Evolutionary conservation across 2,888 invertebrate genomes (phyloP).

Genomic region (Trilocha varians): DNA sequence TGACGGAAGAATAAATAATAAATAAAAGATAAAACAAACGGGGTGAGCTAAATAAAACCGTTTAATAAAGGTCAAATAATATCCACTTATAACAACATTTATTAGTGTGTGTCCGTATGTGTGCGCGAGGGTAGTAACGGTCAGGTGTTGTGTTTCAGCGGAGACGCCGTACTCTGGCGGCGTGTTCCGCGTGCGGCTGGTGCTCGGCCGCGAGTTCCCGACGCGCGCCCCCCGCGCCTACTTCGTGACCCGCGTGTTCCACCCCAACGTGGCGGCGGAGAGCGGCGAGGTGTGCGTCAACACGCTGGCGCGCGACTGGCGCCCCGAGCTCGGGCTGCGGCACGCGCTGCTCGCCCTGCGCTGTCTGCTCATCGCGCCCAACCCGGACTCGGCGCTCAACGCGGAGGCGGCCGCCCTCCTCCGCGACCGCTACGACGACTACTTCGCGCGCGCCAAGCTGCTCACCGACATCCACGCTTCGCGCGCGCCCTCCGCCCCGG

Average conservation of each 20-base stretch:
- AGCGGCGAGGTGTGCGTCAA: conserved; percentile 96
- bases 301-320: conserved; percentile 97
- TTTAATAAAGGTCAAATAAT: too few relatives aligned
- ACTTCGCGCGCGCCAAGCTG: conserved; percentile 75
- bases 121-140: background rate
- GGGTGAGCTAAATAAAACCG: too few relatives aligned
- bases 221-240: conserved; percentile 92
- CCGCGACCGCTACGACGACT: conserved; percentile 93
- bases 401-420: conserved; percentile 96
- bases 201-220: conserved; percentile 94
- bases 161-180: conserved; percentile 95
- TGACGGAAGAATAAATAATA: too few relatives aligned
- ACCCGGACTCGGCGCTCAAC: conserved; percentile 97
- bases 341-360: conserved; percentile 93
- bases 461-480: conserved; percentile 60
- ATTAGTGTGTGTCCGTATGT: background rate
- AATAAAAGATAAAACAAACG: too few relatives aligned
- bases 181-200: conserved; percentile 89
- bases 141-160: conserved; percentile 59
- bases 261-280: conserved; percentile 94
- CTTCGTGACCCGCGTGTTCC: conserved; percentile 97
- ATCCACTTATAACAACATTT: too few relatives aligned
- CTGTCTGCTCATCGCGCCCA: conserved; percentile 96
- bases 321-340: conserved; percentile 94
- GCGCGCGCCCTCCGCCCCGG: conserved; percentile 54